These are phyloP conservation scores for Hippocampus kuda DNA, from an alignment of 2,797 vertebrate species.

Conservation along the genomic window DNA sequence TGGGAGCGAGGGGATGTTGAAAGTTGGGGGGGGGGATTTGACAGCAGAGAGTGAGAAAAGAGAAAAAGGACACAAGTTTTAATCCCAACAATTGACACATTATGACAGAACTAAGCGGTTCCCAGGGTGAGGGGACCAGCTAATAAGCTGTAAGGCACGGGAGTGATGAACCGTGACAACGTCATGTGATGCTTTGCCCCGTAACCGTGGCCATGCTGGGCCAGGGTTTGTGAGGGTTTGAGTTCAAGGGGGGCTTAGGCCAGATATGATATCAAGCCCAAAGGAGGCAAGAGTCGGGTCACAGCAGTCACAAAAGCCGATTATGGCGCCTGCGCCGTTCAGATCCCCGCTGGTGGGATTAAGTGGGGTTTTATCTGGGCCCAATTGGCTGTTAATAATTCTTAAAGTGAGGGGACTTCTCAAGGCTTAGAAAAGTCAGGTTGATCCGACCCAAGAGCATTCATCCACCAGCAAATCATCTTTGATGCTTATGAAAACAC, in stretches of 20 bases:
- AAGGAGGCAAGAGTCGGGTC: constrained; percentile 54
- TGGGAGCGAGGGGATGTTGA: no score
- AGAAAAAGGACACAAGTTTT: constrained; percentile 39
- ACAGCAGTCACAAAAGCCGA: constrained; percentile 65
- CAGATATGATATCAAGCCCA: constrained; percentile 64
- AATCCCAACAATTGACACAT: constrained; percentile 53
- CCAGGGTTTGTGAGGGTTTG: background rate
- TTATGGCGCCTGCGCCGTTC: constrained; percentile 51
- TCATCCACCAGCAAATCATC: constrained; percentile 6
- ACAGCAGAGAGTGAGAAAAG: constrained; percentile 37
- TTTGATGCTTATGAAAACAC: constrained; percentile 8
- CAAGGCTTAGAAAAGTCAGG: constrained; percentile 59
- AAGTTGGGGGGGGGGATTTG: constrained; percentile 8
- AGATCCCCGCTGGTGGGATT: constrained; percentile 48
- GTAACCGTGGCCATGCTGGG: constrained; percentile 19
- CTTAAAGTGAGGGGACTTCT: constrained; percentile 57
- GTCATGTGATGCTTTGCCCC: constrained; percentile 62
- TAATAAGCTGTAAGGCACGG: constrained; percentile 48
- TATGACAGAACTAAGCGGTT: constrained; percentile 56
- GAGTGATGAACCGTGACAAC: constrained; percentile 45
- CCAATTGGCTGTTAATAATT: constrained; percentile 70
- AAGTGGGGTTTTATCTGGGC: constrained; percentile 56
- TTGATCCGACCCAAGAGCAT: constrained; percentile 18
- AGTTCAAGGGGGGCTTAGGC: constrained; percentile 28
- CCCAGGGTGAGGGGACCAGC: constrained; percentile 65